Evolutionary conservation across 2,797 vertebrate species (phyloP), one percentile per base, ranked within the genome.

Genomic region (Avahi laniger): DNA sequence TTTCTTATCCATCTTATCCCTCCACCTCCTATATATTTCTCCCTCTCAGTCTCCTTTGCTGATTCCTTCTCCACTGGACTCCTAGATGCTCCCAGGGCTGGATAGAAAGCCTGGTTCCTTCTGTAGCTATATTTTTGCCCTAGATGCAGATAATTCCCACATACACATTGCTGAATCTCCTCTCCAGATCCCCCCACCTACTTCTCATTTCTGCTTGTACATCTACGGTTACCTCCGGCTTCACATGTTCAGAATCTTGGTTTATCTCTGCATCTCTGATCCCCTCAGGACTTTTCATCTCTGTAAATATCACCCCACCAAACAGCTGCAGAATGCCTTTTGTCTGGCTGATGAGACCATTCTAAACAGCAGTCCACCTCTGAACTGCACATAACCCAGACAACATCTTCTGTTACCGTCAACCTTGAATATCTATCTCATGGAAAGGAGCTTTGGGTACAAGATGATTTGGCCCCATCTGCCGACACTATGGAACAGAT

Each of bases 1-100:
- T 94, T 95, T 85, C 61, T 83, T 93, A 30, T 38, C 63, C 50
- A 28, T 85, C 61, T 87, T 93, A 30, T n/a, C 63, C 43, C 18
- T 7, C 13, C 22, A 59, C 73, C 13, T 61, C 41, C 20, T 43
- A 33, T 8, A 5, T 61, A 59, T 15, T 43, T 46, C 9, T 52
- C 63, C 7, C 15, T 30, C 50, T 91, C 35, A 18, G 41, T 38
- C 33, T 87, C 38, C 63, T 59, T 86, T 86, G 75, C 35, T 33
- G 69, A 22, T 63, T 90, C 41, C 22, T 76, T 82, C 41, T 50
- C 7, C 65, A 15, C 24, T 52, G 15, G 43, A 57, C 63, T 80
- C 22, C 17, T n/a, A 82, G 73, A 54, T 63, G 14, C 43, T 79
- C 3, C 46, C 30, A 50, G 72, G 69, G 22, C 22, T 83, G 20